These are phyloP conservation scores for Gobio gobio DNA, from an alignment of 2,113 vertebrate genomes.

Conservation along the genomic window DNA sequence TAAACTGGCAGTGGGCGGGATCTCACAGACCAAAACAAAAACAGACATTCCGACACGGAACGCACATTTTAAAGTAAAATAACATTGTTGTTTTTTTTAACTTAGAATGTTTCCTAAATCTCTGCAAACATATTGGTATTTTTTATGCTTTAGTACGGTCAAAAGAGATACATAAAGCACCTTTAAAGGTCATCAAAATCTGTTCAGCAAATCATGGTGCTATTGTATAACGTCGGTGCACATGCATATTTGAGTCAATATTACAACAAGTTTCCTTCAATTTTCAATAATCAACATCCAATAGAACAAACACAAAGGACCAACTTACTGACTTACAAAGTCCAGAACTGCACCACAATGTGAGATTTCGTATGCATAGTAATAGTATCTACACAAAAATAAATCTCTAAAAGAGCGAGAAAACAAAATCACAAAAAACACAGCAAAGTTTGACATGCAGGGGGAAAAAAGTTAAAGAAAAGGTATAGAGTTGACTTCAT, in stretches of 20 bases:
- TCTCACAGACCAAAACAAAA: no score
- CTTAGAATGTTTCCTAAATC: no score
- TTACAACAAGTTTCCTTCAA: conserved; percentile 40
- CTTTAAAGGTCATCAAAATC: conserved; percentile 6
- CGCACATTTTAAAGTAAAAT: no score
- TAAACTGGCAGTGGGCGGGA: no score
- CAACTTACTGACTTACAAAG: conserved; percentile 57
- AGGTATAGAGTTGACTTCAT: conserved; percentile 1
- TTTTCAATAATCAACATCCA: conserved; percentile 39
- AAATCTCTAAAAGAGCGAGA: neutral
- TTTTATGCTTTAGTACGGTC: no score
- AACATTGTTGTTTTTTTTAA: no score
- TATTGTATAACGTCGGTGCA: neutral
- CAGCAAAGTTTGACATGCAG: conserved; percentile 65
- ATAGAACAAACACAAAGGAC: conserved; percentile 46
- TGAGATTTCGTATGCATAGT: conserved; percentile 76
- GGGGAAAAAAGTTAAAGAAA: conserved; percentile 1
- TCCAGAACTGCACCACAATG: conserved; percentile 64
- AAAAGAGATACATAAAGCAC: no score
- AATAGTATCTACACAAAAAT: conserved; percentile 56
- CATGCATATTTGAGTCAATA: conserved; percentile 35
- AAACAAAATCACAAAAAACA: conserved; percentile 60
- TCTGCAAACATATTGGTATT: no score
- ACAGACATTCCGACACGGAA: no score
- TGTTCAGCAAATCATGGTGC: neutral